A percentile compares a stretch with the other conserved stretches of the same genome.
phyloP scores from a whole-genome alignment of 1,140 invertebrate genomes.

The Drosophila prosaltans region DNA sequence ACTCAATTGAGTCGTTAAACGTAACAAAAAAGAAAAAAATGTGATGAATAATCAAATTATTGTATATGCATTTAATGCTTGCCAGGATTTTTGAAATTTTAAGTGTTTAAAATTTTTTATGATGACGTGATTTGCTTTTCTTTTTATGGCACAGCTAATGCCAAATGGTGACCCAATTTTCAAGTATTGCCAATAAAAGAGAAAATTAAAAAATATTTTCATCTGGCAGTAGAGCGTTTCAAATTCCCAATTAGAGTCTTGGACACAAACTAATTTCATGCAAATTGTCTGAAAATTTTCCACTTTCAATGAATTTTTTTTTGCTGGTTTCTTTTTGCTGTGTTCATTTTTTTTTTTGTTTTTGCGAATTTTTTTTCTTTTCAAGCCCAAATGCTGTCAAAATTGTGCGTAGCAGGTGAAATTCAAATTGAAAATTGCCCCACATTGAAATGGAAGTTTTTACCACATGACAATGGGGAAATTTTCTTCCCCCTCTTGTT shows the following conservation, averaged over 20 bases:
- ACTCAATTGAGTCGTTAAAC: slow-evolving; percentile 81
- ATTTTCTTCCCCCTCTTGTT: slow-evolving; percentile 1
- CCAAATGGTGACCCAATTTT: slow-evolving; percentile 46
- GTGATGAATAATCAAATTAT: slow-evolving; percentile 79
- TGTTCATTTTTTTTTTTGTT: slow-evolving; percentile 27
- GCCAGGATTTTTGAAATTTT: slow-evolving; percentile 57
- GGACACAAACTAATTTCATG: slow-evolving; percentile 67
- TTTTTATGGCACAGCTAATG: slow-evolving; percentile 36
- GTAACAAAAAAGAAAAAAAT: slow-evolving; percentile 54
- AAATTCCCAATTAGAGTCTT: slow-evolving; percentile 68
- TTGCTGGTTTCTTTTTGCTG: neutral
- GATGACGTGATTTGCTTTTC: slow-evolving; percentile 33
- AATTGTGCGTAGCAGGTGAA: slow-evolving; percentile 51
- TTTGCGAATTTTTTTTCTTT: slow-evolving; percentile 37
- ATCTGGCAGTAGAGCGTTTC: slow-evolving; percentile 40
- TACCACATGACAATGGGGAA: slow-evolving; percentile 36
- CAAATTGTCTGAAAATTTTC: slow-evolving; percentile 50
- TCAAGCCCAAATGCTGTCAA: slow-evolving; percentile 18
- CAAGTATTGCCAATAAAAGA: slow-evolving; percentile 47
- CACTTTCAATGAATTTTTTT: slow-evolving; percentile 16
- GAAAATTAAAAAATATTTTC: slow-evolving; percentile 21
- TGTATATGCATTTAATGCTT: slow-evolving; percentile 68
- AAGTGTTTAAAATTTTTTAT: slow-evolving; percentile 54
- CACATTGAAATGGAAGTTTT: slow-evolving; percentile 39
- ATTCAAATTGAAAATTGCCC: slow-evolving; percentile 41